Evolutionary conservation across 2,113 vertebrate genomes (phyloP).

Genomic region (Donacobius atricapilla): DNA sequence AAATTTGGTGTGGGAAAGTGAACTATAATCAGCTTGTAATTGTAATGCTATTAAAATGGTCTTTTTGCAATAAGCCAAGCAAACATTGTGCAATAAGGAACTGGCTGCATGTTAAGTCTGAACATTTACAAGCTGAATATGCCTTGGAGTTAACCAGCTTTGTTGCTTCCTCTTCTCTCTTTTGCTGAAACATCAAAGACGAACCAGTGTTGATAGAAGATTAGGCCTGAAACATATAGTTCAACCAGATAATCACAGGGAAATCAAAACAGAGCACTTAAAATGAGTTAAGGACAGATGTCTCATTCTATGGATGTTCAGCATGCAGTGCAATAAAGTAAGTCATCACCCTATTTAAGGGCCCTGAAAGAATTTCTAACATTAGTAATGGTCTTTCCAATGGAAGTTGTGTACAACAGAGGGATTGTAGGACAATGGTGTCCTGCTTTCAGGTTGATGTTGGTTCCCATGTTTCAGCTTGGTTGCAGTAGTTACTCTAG

Average conservation of each 20-base stretch:
- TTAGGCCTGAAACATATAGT: background rate
- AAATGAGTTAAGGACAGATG: background rate
- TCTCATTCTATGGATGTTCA: background rate
- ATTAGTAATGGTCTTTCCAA: background rate
- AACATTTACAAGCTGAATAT: background rate
- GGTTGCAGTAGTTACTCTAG: background rate
- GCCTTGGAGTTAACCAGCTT: background rate
- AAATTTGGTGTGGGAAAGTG: background rate
- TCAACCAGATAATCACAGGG: background rate
- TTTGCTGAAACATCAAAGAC: background rate
- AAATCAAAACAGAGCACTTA: background rate
- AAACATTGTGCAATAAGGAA: constrained; percentile 3
- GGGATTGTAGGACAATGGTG: background rate
- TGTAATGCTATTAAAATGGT: background rate
- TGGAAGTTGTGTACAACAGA: background rate
- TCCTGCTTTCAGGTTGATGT: background rate
- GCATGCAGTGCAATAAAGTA: background rate
- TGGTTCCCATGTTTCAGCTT: background rate
- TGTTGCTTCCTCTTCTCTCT: background rate
- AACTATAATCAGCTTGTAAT: background rate
- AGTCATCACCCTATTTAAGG: background rate
- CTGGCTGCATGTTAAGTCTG: background rate
- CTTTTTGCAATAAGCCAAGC: background rate
- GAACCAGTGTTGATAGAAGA: background rate
- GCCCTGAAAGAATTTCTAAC: background rate